Conservation (phyloP, 2,797 vertebrate genomes). For the Clamator glandarius region DNA sequence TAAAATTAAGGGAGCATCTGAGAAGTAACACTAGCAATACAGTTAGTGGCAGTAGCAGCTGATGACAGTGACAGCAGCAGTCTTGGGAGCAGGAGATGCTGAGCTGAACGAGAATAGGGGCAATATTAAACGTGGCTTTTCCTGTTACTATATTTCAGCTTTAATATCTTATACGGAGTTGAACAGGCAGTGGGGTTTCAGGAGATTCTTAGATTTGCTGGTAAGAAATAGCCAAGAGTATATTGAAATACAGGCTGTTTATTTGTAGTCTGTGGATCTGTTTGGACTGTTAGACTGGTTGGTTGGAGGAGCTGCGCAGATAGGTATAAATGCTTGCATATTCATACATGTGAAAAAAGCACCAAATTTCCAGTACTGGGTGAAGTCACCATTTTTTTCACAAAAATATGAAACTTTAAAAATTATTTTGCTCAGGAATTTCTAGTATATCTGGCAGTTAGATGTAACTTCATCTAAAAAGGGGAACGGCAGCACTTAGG, state of each 20-base stretch:
- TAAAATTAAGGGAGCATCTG: background rate
- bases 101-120: background rate
- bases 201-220: background rate
- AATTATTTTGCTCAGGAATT: background rate
- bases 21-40: background rate
- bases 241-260: background rate
- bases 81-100: background rate
- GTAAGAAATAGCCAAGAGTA: background rate
- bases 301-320: background rate
- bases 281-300: background rate
- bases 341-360: background rate
- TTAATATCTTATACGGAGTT: background rate
- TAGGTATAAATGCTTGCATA: background rate
- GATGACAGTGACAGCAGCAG: background rate
- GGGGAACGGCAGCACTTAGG: background rate
- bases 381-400: background rate
- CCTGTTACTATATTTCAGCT: background rate
- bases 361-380: accelerated
- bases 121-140: background rate
- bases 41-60: background rate
- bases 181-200: background rate
- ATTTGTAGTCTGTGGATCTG: background rate
- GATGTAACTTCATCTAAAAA: background rate
- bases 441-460: background rate
- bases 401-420: background rate